A percentile compares a stretch with the other conserved stretches of the same genome.
Conservation (phyloP, 2,113 vertebrate species). For the Callochromis pleurospilus region DNA sequence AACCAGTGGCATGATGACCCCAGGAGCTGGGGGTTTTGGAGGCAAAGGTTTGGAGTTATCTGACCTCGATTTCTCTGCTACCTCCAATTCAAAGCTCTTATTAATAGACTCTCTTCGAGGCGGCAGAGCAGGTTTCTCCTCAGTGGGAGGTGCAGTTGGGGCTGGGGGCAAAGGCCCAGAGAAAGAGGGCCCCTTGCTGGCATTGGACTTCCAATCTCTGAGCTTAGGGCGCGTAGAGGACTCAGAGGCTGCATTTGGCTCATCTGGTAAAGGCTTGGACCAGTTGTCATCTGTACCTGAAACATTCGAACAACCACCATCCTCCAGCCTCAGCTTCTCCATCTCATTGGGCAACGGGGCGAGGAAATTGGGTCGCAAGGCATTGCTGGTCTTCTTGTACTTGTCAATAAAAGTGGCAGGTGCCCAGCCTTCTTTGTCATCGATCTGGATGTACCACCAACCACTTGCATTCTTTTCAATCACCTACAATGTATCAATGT, state of each 20-base stretch:
- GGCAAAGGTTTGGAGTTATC: conserved; percentile 78
- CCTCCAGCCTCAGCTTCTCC: conserved; percentile 78
- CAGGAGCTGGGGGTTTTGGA: conserved; percentile 81
- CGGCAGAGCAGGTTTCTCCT: conserved; percentile 92
- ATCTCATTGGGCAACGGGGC: conserved; percentile 87
- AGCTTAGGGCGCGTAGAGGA: conserved; percentile 72
- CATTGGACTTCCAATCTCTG: conserved; percentile 84
- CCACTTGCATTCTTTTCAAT: conserved; percentile 95
- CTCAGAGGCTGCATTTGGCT: conserved; percentile 74
- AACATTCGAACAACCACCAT: conserved; percentile 39
- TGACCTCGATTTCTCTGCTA: conserved; percentile 72
- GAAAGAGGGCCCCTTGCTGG: conserved; percentile 56
- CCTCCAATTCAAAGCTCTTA: conserved; percentile 83
- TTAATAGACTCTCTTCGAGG: conserved; percentile 92
- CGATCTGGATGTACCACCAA: conserved; percentile 99
- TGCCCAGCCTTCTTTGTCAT: conserved; percentile 97
- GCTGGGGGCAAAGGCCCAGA: conserved; percentile 63
- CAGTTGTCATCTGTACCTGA: conserved; percentile 65
- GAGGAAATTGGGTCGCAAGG: conserved; percentile 88
- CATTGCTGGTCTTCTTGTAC: conserved; percentile 95
- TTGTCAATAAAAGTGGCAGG: conserved; percentile 95
- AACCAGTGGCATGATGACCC: conserved; percentile 78
- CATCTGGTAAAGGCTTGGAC: conserved; percentile 87
- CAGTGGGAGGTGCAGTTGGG: conserved; percentile 65
- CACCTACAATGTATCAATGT: conserved; percentile 69